Percentiles rank a stretch among this genome's conserved stretches.
Conservation (phyloP, 1,140 invertebrate genomes). For the Brachionus koreanus region DNA sequence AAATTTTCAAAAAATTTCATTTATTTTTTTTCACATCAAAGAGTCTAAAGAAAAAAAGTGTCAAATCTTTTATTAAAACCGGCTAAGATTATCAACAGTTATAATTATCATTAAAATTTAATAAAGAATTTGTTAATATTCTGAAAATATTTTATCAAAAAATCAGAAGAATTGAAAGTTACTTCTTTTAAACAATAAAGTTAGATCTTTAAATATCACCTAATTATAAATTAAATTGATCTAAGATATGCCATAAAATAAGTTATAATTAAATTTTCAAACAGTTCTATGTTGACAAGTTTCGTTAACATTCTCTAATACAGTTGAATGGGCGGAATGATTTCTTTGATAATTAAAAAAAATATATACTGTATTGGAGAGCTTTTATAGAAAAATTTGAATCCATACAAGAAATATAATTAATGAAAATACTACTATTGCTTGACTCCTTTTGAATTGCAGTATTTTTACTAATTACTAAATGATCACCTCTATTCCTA, state of each 20-base stretch:
- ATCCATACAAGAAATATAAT: no score
- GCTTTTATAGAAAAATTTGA: not conserved
- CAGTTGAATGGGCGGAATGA: no score
- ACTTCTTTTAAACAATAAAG: not conserved
- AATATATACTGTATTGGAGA: no score
- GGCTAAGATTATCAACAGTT: not conserved
- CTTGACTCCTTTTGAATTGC: no score
- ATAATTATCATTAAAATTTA: not conserved
- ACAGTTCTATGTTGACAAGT: not conserved
- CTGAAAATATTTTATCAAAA: not conserved
- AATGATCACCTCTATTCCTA: no score
- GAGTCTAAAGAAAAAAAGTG: not conserved
- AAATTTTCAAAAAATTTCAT: no score
- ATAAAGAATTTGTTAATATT: conserved; percentile 6
- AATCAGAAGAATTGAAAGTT: not conserved
- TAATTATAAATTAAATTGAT: not conserved
- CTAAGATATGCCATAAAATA: no score
- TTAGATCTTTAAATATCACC: not conserved
- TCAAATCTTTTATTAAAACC: not conserved
- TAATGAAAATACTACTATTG: no score
- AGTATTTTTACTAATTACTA: no score
- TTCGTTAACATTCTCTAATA: no score
- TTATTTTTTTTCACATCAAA: no score
- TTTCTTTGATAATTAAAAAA: no score
- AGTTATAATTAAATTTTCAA: not conserved